Base-by-base conservation (phyloP, 2,797 vertebrate genomes). In the Atherinosoma microstoma region DNA sequence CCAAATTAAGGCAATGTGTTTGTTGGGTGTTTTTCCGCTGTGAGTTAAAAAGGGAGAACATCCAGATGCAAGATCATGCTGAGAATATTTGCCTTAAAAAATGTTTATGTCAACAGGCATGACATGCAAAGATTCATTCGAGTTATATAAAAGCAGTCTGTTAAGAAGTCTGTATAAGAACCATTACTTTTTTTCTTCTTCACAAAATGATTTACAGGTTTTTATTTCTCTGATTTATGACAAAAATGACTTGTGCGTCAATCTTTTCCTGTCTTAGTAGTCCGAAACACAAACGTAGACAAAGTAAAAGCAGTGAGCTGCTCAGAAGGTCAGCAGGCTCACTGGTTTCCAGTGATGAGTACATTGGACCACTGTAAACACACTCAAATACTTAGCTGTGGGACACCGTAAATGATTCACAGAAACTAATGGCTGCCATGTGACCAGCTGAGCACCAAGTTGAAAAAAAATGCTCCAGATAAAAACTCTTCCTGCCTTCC, bases 1-100 rank as follows among this genome's bases (percentile, higher is more conserved):
- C 67, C 75, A 87, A 89, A 89, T 89, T 75, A 88, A 83, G 80
- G 63, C 84, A 82, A 64, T 18, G 59, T 86, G 90, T 85, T 87
- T 78, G 80, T 75, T 65, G 77, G 65, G 61, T 84, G 51, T 80
- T 87, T 80, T 87, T 83, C 47, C 81, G 71, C 59, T 77, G 71
- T 27, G 51, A 70, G 73, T 79, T 70, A 70, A 84, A 81, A 69
- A 67, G 45, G 47, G 57, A 86, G 67, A 77, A 32, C 60, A 75
- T 85, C 81, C 90, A 90, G 90, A 91, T 90, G 87, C 63, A 74
- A 78, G 66, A 71, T 81, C 79, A 69, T 6, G 75, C 76, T 84
- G 86, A 60, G 82, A 85, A 67, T 56, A 67, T 70, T n/a, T 27
- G 59, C 40, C 65, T 73, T 78, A 62, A 71, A 54, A 78, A 60